A percentile compares a stretch with the other conserved stretches of the same genome.
Conservation (phyloP, 2,113 vertebrate species). For the Thamnophis sirtalis region DNA sequence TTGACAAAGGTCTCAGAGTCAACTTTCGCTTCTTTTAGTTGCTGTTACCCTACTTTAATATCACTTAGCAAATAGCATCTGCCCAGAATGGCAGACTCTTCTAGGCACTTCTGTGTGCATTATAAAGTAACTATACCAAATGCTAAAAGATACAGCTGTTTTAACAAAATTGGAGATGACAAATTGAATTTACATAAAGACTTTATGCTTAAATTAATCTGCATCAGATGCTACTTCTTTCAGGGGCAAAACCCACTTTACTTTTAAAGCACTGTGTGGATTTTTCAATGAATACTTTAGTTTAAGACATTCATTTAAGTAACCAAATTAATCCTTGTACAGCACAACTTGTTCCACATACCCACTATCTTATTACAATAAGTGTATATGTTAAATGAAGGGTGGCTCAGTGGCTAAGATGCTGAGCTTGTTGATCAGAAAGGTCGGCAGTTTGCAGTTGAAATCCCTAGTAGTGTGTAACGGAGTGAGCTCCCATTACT, state of each 20-base stretch:
- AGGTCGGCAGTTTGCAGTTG: too few relatives aligned
- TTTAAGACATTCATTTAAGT: slow-evolving; percentile 64
- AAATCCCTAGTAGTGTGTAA: too few relatives aligned
- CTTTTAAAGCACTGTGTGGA: slow-evolving; percentile 48
- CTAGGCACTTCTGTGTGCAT: rapidly evolving
- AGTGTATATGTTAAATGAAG: not conserved
- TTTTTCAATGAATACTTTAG: slow-evolving; percentile 60
- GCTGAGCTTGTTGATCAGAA: too few relatives aligned
- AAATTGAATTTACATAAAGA: not conserved
- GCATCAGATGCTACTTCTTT: slow-evolving; percentile 35
- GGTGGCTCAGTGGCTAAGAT: too few relatives aligned
- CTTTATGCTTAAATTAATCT: slow-evolving; percentile 22
- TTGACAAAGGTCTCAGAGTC: not conserved
- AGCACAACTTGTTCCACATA: slow-evolving; percentile 50
- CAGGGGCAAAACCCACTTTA: slow-evolving; percentile 46
- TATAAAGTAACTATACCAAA: not conserved
- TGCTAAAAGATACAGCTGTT: not conserved
- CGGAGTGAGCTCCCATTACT: too few relatives aligned
- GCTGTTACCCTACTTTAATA: not conserved
- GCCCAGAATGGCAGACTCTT: not conserved
- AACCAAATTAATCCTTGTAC: slow-evolving; percentile 63
- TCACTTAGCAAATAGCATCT: not conserved
- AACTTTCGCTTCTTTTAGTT: not conserved
- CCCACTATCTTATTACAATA: slow-evolving; percentile 53
- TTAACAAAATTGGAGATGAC: not conserved